These are phyloP conservation scores for Rhingia campestris DNA, from an alignment of 2,888 invertebrate species.

Conservation along the genomic window DNA sequence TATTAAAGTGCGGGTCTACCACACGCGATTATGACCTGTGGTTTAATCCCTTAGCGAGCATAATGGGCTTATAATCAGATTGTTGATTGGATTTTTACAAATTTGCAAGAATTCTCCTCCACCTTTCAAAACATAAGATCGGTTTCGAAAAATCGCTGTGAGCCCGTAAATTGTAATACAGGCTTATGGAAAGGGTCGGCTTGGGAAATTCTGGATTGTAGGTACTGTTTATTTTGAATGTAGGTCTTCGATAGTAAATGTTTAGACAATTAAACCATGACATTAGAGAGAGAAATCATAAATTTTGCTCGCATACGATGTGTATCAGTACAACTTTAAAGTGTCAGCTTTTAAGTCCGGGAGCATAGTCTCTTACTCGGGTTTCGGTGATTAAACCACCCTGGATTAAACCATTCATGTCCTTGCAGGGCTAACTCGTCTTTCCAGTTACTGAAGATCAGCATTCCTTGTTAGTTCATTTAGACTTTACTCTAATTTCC, in stretches of 20 bases:
- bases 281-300: slow-evolving; percentile 18
- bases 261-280: slow-evolving; percentile 63
- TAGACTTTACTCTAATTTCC: too few species aligned
- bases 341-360: too few species aligned
- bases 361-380: too few species aligned
- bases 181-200: slow-evolving; percentile 26
- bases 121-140: slow-evolving; percentile 67
- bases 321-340: too few species aligned
- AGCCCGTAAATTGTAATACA: slow-evolving; percentile 5
- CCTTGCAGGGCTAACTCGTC: too few species aligned
- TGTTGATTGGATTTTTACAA: slow-evolving; percentile 74
- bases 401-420: too few species aligned
- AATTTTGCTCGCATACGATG: neutral
- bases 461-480: too few species aligned
- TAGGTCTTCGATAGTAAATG: slow-evolving; percentile 66
- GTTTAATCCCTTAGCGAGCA: slow-evolving; percentile 69
- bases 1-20: slow-evolving; percentile 39
- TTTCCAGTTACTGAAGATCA: too few species aligned
- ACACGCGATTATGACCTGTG: slow-evolving; percentile 69
- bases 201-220: slow-evolving; percentile 35
- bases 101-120: slow-evolving; percentile 66
- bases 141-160: slow-evolving; percentile 38
- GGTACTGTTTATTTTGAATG: slow-evolving; percentile 56
- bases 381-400: too few species aligned
- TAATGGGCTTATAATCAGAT: slow-evolving; percentile 57